These are phyloP conservation scores for Troides oblongomaculatus DNA, from an alignment of 2,888 invertebrate species.

Conservation along the genomic window DNA sequence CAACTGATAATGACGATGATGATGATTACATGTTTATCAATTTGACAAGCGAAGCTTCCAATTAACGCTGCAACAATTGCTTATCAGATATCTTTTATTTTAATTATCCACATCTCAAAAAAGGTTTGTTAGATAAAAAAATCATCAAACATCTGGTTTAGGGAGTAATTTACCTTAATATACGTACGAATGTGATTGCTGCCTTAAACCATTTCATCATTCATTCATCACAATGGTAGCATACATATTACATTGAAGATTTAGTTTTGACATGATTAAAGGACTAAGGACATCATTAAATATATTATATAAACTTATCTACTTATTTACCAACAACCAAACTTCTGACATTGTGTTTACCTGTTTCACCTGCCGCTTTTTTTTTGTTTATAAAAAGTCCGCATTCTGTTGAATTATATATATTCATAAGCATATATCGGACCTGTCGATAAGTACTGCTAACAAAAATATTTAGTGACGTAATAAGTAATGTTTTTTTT, in stretches of 20 bases:
- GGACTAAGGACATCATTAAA: neutral
- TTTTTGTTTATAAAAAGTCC: conserved; percentile 22
- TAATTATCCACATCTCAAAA: too few species aligned
- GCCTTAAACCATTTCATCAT: neutral
- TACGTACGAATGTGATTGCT: neutral
- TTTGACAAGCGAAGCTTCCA: too few species aligned
- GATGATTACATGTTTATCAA: too few species aligned
- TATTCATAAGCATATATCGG: conserved; percentile 11
- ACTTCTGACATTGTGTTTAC: conserved; percentile 30
- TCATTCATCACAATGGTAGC: too few species aligned
- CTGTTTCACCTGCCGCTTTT: conserved; percentile 29
- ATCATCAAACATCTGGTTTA: neutral
- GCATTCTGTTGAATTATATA: conserved; percentile 30
- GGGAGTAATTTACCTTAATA: neutral
- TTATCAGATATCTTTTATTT: too few species aligned
- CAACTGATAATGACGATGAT: too few species aligned
- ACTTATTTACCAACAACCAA: conserved; percentile 11
- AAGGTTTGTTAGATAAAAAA: too few species aligned
- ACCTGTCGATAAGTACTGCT: neutral
- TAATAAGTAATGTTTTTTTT: neutral
- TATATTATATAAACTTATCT: conserved; percentile 1
- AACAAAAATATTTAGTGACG: neutral
- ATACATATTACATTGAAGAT: conserved; percentile 3
- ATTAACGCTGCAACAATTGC: too few species aligned
- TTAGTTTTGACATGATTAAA: neutral